A percentile compares a stretch with the other conserved stretches of the same genome.
Conservation (phyloP, 1,140 invertebrate species). For the Cotesia vestalis region DNA sequence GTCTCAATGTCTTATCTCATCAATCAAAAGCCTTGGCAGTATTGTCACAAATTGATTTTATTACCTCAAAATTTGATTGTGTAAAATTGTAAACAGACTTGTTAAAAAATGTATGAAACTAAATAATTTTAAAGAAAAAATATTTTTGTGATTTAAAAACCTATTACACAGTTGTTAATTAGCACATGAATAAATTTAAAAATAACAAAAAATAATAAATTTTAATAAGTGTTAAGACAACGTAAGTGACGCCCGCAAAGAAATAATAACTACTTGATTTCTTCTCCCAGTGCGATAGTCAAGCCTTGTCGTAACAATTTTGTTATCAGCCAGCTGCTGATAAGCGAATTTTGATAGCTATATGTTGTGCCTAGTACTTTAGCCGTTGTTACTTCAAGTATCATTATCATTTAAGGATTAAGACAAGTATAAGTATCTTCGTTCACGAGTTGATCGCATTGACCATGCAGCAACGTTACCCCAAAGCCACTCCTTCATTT, state of each 20-base stretch:
- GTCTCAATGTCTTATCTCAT: constrained; percentile 13
- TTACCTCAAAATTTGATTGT: neutral
- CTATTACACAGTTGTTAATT: neutral
- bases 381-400: neutral
- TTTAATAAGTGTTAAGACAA: neutral
- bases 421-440: neutral
- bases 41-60: constrained; percentile 6
- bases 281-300: neutral
- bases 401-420: constrained; percentile 6
- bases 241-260: constrained; percentile 3
- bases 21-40: constrained; percentile 4
- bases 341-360: constrained; percentile 37
- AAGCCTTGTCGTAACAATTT: constrained; percentile 34
- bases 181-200: neutral
- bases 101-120: too few species aligned
- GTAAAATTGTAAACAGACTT: too few species aligned
- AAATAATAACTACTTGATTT: constrained; percentile 6
- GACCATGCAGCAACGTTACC: too few species aligned
- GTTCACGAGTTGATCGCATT: too few species aligned
- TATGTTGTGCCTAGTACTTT: neutral
- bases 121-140: too few species aligned
- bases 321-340: constrained; percentile 49
- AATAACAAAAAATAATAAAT: neutral
- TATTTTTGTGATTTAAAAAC: too few species aligned
- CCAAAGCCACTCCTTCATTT: neutral